Base-by-base conservation (phyloP, 2,113 vertebrate species). In the Ranitomeya imitator region DNA sequence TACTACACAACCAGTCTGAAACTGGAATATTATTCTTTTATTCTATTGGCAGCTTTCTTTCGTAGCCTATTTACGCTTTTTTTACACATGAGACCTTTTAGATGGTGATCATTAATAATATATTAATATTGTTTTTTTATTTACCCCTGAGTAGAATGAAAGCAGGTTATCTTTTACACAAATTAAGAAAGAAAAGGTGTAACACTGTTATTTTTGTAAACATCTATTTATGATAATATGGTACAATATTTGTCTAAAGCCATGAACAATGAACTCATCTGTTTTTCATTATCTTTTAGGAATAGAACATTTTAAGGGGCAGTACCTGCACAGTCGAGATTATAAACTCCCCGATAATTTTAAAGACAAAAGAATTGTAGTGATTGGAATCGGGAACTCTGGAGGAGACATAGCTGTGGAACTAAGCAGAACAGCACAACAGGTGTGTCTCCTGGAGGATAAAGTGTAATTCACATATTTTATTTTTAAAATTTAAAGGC, bases 361-460 rank as follows among this genome's bases (percentile, higher is more conserved):
- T 91, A 92, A 90, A 80, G 96, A 96, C 59, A 96, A 97, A 91
- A 95, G 93, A 60, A 94, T 97, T 26, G 91, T 97, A 71, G 94
- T 98, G 81, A 90, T 97, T 19, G 96, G 96, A 60, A 93, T 96
- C 87, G 97, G 97, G 0, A 97, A 97, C 88, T 97, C 96, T 0
- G 96, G 95, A 83, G 94, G 92, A 37, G 97, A 98, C 89, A 95
- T 97, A n/a, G 96, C 96, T 0, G 94, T 94, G 23, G 97, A 98
- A 89, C 94, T 97, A 45, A 97, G 97, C 79, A 92, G 94, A 23
- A 88, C 79, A 59, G 96, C 96, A 1, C 67, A 94, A 0, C 94
- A 96, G 94, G 54, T 88, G 26, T 55, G 13, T n/a, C 89, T 76
- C 9, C 73, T 76, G 37, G 7, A 76, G 51, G 4, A 19, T 7